phyloP scores from a whole-genome alignment of 2,113 vertebrate genomes.

The Cynopterus brachyotis region DNA sequence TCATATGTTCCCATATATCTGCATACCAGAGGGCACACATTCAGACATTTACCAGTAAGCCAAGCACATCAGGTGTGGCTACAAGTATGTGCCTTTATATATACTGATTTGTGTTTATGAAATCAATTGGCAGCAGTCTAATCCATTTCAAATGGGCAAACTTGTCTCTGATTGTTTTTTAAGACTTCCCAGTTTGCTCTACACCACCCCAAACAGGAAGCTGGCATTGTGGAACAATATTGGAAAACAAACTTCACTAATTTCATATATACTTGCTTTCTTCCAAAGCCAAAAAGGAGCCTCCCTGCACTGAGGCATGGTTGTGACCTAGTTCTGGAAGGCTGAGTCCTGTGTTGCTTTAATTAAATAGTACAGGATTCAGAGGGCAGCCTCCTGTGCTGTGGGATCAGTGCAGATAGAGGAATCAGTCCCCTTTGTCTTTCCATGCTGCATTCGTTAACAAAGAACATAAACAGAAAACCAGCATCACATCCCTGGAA shows the following conservation, averaged over 20 bases:
- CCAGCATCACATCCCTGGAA: not conserved
- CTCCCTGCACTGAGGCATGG: not conserved
- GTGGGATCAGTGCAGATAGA: not conserved
- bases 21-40: not conserved
- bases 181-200: not conserved
- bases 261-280: not conserved
- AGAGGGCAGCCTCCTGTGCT: not conserved
- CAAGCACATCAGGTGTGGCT: not conserved
- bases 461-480: not conserved
- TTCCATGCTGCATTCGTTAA: not conserved
- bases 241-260: not conserved
- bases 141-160: not conserved
- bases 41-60: not conserved
- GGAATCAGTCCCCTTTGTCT: not conserved
- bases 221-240: not conserved
- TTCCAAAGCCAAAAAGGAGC: not conserved
- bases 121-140: not conserved
- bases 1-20: not conserved
- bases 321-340: conserved; percentile 47
- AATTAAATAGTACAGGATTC: not conserved
- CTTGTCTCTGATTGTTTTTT: not conserved
- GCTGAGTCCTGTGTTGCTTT: not conserved
- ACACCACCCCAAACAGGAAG: not conserved
- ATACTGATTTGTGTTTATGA: not conserved
- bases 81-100: fast-evolving